A percentile compares a stretch with the other conserved stretches of the same genome.
These are phyloP conservation scores for Aphelinus certus DNA, from an alignment of 1,140 invertebrate species.

Conservation along the genomic window DNA sequence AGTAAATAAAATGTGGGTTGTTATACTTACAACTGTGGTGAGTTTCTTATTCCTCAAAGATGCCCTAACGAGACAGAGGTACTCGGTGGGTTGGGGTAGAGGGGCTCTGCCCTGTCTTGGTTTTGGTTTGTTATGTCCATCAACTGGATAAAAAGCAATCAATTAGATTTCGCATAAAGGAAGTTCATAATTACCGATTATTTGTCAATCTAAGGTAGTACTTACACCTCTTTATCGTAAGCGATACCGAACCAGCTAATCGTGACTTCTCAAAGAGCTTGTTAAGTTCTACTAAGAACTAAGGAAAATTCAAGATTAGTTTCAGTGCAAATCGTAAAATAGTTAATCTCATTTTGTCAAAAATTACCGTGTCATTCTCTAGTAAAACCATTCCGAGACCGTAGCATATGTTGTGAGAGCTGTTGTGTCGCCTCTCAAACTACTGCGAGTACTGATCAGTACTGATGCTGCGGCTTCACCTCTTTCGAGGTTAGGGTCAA, in stretches of 20 bases:
- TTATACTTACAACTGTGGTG: constrained; percentile 74
- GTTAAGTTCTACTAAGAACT: constrained; percentile 75
- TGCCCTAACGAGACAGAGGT: constrained; percentile 79
- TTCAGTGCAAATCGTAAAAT: background rate
- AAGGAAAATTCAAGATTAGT: constrained; percentile 49
- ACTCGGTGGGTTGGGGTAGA: constrained; percentile 71
- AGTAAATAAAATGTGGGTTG: constrained; percentile 11
- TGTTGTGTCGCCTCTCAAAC: too few relatives aligned
- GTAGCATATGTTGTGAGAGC: constrained; percentile 53
- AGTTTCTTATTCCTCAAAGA: constrained; percentile 79
- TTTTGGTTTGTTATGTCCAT: constrained; percentile 77
- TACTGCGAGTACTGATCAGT: too few relatives aligned
- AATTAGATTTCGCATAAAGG: background rate
- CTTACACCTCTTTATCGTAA: constrained; percentile 79
- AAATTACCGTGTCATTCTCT: constrained; percentile 73
- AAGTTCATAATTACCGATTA: constrained; percentile 3
- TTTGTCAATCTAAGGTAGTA: constrained; percentile 41
- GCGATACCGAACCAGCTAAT: constrained; percentile 70
- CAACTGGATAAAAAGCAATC: constrained; percentile 67
- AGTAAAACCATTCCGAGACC: constrained; percentile 70
- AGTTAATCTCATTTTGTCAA: constrained; percentile 28
- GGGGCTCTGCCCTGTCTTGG: constrained; percentile 70
- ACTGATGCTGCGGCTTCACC: too few relatives aligned
- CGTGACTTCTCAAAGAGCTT: constrained; percentile 75
- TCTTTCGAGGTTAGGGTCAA: too few relatives aligned